Evolutionary conservation across 1,140 invertebrate species (phyloP).

Genomic region (Carcinoscorpius rotundicauda): DNA sequence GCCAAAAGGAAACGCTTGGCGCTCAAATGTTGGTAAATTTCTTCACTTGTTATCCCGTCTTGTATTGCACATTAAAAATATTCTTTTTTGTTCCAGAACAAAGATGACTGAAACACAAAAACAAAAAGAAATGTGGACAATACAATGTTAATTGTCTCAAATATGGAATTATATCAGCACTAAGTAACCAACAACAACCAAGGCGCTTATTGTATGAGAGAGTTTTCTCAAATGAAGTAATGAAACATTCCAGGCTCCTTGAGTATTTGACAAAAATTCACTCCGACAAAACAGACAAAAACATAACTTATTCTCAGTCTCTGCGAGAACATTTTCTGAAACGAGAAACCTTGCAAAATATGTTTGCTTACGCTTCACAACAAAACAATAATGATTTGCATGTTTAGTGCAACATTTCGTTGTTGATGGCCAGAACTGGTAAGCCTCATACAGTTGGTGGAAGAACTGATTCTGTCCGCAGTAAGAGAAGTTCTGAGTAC

Average conservation of each 20-base stretch:
- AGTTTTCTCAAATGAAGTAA: slow-evolving; percentile 14
- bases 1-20: too few species aligned
- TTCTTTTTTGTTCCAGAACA: too few species aligned
- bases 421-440: slow-evolving; percentile 20
- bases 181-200: slow-evolving; percentile 4
- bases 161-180: slow-evolving; percentile 10
- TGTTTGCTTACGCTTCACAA: slow-evolving; percentile 1
- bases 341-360: background rate
- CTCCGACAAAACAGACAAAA: slow-evolving; percentile 9
- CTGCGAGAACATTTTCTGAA: background rate
- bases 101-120: too few species aligned
- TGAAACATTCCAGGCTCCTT: slow-evolving; percentile 13
- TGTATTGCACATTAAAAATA: too few species aligned
- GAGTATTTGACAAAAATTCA: slow-evolving; percentile 11
- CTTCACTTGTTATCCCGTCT: too few species aligned
- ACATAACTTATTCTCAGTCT: slow-evolving; percentile 9
- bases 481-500: slow-evolving; percentile 11
- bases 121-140: slow-evolving; percentile 11
- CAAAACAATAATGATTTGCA: slow-evolving; percentile 16
- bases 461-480: slow-evolving; percentile 15
- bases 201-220: slow-evolving; percentile 12
- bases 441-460: slow-evolving; percentile 18
- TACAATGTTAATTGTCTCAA: slow-evolving; percentile 12
- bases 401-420: slow-evolving; percentile 20
- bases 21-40: too few species aligned